phyloP scores from a whole-genome alignment of 1,140 invertebrate species.

The Monochamus saltuarius region DNA sequence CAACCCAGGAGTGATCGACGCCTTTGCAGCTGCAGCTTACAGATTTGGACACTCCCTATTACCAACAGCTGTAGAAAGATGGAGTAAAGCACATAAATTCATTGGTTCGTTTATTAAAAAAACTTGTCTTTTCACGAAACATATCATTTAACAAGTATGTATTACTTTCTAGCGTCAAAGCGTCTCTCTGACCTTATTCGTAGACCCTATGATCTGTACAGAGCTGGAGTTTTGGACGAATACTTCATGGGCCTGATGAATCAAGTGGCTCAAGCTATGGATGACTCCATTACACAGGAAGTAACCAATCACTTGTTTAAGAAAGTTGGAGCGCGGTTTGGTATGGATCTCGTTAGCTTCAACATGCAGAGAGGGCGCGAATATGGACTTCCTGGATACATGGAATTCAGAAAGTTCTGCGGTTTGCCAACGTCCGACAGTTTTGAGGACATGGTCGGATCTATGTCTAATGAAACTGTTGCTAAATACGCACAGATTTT shows the following conservation, averaged over 20 bases:
- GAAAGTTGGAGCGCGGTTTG: slow-evolving; percentile 72
- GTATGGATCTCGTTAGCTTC: slow-evolving; percentile 90
- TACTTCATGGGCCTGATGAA: slow-evolving; percentile 93
- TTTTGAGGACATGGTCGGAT: slow-evolving; percentile 85
- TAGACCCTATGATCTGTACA: slow-evolving; percentile 86
- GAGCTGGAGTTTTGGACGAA: slow-evolving; percentile 86
- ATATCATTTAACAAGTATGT: slow-evolving; percentile 10
- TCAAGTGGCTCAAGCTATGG: slow-evolving; percentile 93
- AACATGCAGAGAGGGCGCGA: slow-evolving; percentile 93
- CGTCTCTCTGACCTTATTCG: slow-evolving; percentile 84
- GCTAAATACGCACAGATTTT: slow-evolving; percentile 73
- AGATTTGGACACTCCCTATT: slow-evolving; percentile 87
- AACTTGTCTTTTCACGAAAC: neutral
- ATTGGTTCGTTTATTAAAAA: slow-evolving; percentile 65
- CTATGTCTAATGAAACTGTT: slow-evolving; percentile 88
- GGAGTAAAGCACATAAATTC: slow-evolving; percentile 92
- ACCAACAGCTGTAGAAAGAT: slow-evolving; percentile 85
- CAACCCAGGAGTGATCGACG: slow-evolving; percentile 83
- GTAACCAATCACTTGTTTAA: slow-evolving; percentile 91
- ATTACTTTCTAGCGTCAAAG: slow-evolving; percentile 71
- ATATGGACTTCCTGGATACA: slow-evolving; percentile 89
- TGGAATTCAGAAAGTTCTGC: slow-evolving; percentile 91
- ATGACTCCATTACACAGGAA: slow-evolving; percentile 90
- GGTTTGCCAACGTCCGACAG: slow-evolving; percentile 75
- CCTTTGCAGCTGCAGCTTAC: slow-evolving; percentile 86